These are phyloP conservation scores for Taenioides sp. DNA, from an alignment of 2,797 vertebrate genomes.

Conservation along the genomic window DNA sequence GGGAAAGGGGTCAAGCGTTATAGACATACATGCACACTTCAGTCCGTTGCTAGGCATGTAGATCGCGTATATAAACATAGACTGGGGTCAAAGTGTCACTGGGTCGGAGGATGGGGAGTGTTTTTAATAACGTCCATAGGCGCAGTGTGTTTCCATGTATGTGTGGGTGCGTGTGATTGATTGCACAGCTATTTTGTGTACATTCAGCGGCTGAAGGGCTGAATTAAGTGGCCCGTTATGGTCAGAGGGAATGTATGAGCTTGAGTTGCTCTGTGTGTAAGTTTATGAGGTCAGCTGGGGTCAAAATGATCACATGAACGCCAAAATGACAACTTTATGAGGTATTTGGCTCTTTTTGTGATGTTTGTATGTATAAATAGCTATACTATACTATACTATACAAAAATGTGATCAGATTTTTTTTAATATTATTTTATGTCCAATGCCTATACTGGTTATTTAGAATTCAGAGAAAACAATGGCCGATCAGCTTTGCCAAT, in stretches of 20 bases:
- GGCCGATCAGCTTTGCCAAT: too few relatives aligned
- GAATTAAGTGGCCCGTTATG: conserved; percentile 61
- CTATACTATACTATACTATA: not conserved
- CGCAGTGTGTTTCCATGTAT: not conserved
- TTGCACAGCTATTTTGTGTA: conserved; percentile 55
- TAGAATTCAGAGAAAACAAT: too few relatives aligned
- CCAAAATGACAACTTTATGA: not conserved
- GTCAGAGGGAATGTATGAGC: conserved; percentile 67
- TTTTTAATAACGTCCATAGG: conserved; percentile 36
- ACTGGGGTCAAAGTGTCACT: conserved; percentile 42
- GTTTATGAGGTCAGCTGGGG: conserved; percentile 37
- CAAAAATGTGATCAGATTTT: not conserved
- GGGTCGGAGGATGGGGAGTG: conserved; percentile 48
- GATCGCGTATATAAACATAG: conserved; percentile 28
- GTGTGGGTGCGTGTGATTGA: conserved; percentile 22
- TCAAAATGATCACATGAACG: too few relatives aligned
- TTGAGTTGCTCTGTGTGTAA: conserved; percentile 41
- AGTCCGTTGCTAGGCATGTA: conserved; percentile 16
- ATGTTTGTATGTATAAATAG: not conserved
- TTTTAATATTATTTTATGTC: too few relatives aligned
- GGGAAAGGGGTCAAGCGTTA: conserved; percentile 64
- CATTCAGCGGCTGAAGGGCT: conserved; percentile 27
- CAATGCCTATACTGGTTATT: too few relatives aligned
- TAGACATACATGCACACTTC: conserved; percentile 18
- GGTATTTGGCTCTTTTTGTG: not conserved